These are phyloP conservation scores for Physocephala rufipes DNA, from an alignment of 2,888 invertebrate species.

Conservation along the genomic window DNA sequence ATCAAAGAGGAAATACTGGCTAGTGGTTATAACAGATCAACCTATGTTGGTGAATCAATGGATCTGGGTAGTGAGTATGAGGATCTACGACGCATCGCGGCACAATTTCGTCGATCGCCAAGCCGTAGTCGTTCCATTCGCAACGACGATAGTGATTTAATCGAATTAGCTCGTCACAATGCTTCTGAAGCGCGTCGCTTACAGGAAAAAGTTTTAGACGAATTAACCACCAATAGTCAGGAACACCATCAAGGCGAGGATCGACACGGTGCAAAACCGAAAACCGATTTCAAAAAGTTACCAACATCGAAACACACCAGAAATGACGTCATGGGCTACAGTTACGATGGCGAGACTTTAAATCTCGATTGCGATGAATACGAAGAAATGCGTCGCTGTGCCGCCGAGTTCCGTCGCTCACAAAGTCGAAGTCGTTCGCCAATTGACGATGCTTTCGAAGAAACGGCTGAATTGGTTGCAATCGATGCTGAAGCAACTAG, in stretches of 20 bases:
- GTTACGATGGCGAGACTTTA: conserved; percentile 51
- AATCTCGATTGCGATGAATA: conserved; percentile 50
- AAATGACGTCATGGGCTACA: conserved; percentile 50
- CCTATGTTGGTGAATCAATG: conserved; percentile 62
- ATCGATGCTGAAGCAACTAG: conserved; percentile 52
- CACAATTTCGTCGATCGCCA: conserved; percentile 55
- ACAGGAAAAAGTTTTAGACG: conserved; percentile 58
- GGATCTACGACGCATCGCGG: conserved; percentile 51
- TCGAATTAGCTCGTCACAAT: conserved; percentile 42
- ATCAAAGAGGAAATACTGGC: conserved; percentile 54
- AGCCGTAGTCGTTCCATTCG: conserved; percentile 53
- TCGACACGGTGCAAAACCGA: conserved; percentile 55
- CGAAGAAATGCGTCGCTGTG: conserved; percentile 57
- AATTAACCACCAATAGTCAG: conserved; percentile 49
- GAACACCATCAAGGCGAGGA: conserved; percentile 22
- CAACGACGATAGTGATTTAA: conserved; percentile 40
- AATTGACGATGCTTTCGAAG: conserved; percentile 39
- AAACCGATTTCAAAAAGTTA: conserved; percentile 42
- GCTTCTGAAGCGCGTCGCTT: conserved; percentile 53
- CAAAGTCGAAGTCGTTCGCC: conserved; percentile 62
- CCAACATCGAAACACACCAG: conserved; percentile 45
- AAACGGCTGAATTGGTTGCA: conserved; percentile 44
- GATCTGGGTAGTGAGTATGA: conserved; percentile 57
- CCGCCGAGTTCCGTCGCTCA: conserved; percentile 59
- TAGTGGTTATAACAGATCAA: conserved; percentile 60